These are phyloP conservation scores for Hirtodrosophila alboralis DNA, from an alignment of 2,888 invertebrate genomes.

Conservation along the genomic window DNA sequence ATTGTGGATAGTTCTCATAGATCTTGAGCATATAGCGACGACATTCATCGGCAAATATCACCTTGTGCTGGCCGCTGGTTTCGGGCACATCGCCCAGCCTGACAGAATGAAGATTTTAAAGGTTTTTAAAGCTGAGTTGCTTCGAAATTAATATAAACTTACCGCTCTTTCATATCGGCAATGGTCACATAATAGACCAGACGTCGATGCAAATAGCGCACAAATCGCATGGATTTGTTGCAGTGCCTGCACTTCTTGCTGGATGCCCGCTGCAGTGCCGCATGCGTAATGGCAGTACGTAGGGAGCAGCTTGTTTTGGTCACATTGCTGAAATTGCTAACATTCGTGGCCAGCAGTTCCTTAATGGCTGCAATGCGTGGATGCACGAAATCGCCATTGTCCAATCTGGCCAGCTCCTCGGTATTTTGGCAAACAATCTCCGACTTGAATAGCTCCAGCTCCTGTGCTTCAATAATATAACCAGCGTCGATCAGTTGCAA, in stretches of 20 bases:
- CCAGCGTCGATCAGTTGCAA: conserved; percentile 91
- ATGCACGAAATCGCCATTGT: conserved; percentile 82
- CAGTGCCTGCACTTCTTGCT: conserved; percentile 81
- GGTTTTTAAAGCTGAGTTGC: no score
- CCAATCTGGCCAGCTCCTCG: conserved; percentile 69
- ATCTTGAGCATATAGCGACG: conserved; percentile 89
- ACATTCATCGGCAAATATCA: conserved; percentile 88
- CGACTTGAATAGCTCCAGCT: conserved; percentile 85
- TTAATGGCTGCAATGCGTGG: conserved; percentile 85
- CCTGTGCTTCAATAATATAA: conserved; percentile 89
- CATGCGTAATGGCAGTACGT: conserved; percentile 78
- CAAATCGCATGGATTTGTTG: conserved; percentile 65
- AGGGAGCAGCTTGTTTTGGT: conserved; percentile 82
- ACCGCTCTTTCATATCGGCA: conserved; percentile 77
- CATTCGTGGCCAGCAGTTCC: conserved; percentile 79
- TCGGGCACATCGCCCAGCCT: conserved; percentile 58
- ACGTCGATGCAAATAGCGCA: conserved; percentile 80
- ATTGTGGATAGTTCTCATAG: conserved; percentile 89
- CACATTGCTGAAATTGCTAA: conserved; percentile 38
- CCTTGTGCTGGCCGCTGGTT: conserved; percentile 76
- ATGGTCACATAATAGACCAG: conserved; percentile 77
- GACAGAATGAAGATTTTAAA: neutral
- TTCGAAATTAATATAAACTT: conserved; percentile 13
- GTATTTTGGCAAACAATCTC: conserved; percentile 78
- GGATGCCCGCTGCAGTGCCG: conserved; percentile 69